phyloP scores from a whole-genome alignment of 2,797 vertebrate species.

The Bovichtus diacanthus region DNA sequence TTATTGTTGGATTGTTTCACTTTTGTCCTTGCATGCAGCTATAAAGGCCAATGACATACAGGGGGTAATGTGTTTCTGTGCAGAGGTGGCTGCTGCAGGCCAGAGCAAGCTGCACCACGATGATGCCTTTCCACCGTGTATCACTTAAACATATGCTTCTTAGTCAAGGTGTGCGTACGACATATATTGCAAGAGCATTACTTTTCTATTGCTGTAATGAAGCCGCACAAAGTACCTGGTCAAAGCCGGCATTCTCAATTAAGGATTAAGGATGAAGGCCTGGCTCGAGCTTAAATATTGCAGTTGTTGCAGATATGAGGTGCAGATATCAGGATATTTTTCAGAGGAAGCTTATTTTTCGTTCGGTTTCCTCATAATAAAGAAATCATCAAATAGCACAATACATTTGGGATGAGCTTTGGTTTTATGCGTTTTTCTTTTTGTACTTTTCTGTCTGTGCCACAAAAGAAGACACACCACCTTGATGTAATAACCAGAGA shows the following conservation, averaged over 20 bases:
- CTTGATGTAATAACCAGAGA: neutral
- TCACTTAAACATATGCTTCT: conserved; percentile 7
- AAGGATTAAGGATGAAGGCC: conserved; percentile 24
- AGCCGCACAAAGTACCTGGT: neutral
- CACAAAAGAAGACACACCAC: neutral
- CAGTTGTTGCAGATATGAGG: conserved; percentile 16
- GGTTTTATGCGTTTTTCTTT: neutral
- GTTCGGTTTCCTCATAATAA: neutral
- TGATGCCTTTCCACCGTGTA: conserved; percentile 2
- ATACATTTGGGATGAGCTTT: conserved; percentile 4
- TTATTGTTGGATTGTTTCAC: conserved; percentile 12
- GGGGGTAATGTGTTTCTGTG: neutral
- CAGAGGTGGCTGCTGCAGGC: conserved; percentile 9
- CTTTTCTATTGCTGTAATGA: neutral
- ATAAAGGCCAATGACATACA: conserved; percentile 17
- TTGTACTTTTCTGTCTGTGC: neutral
- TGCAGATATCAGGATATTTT: conserved; percentile 1
- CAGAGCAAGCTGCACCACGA: neutral
- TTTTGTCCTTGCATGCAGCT: neutral
- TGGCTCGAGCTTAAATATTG: conserved; percentile 8
- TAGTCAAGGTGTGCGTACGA: neutral
- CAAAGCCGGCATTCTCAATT: conserved; percentile 12
- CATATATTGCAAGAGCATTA: neutral
- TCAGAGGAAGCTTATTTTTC: neutral
- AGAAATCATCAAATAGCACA: conserved; percentile 11